Conservation (phyloP, 2,113 vertebrate species). For the Calyptomena viridis region DNA sequence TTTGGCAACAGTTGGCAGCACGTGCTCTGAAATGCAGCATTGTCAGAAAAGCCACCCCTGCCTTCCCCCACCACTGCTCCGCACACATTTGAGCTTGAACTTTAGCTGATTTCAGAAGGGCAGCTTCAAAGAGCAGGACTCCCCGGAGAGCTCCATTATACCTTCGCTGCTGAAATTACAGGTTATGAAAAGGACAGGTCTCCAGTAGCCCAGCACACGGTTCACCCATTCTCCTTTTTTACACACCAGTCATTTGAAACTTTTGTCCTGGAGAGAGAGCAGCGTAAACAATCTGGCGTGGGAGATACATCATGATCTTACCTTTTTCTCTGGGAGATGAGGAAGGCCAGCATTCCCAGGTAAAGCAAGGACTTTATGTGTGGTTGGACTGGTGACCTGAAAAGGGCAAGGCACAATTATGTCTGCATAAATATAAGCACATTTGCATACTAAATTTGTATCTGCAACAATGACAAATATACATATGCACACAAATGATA, state of each 20-base stretch:
- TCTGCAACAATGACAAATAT: not conserved
- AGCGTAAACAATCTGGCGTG: not conserved
- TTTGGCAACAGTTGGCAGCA: slow-evolving; percentile 93
- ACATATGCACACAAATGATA: not conserved
- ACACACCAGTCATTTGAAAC: not conserved
- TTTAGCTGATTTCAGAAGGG: slow-evolving; percentile 42
- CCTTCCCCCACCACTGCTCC: not conserved
- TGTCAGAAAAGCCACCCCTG: not conserved
- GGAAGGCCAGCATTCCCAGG: not conserved
- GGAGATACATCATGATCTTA: not conserved
- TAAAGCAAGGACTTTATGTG: fast-evolving
- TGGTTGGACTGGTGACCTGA: not conserved
- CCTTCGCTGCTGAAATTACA: slow-evolving; percentile 41
- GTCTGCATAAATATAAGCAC: not conserved
- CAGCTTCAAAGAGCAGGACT: slow-evolving; percentile 52
- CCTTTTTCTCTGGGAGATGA: not conserved
- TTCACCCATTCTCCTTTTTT: not conserved
- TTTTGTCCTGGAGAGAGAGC: not conserved
- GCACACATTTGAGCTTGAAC: slow-evolving; percentile 27
- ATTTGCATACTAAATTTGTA: not conserved
- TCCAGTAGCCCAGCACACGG: not conserved
- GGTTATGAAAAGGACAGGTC: not conserved
- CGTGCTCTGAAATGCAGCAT: slow-evolving; percentile 79
- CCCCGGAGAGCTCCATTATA: slow-evolving; percentile 18
- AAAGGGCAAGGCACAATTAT: not conserved